Percentiles rank a stretch among this genome's conserved stretches.
phyloP scores from a whole-genome alignment of 2,797 vertebrate genomes.

The Myiotriccus ornatus region DNA sequence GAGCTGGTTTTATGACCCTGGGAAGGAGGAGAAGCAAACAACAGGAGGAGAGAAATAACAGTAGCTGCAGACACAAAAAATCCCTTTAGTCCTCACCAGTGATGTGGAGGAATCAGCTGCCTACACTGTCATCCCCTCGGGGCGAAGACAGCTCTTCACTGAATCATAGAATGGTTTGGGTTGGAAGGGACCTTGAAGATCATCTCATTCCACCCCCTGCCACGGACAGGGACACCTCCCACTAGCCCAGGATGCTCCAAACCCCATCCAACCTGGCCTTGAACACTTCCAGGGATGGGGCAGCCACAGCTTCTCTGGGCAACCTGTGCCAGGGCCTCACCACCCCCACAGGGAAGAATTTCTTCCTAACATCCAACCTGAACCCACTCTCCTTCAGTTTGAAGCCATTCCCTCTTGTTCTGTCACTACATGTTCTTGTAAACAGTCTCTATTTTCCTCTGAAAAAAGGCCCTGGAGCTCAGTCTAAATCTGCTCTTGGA shows the following conservation, averaged over 20 bases:
- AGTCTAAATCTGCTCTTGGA: background rate
- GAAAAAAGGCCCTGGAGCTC: background rate
- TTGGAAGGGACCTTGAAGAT: background rate
- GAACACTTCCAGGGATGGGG: background rate
- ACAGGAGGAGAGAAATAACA: background rate
- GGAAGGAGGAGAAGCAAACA: background rate
- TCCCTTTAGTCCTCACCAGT: background rate
- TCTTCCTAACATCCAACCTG: background rate
- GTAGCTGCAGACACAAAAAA: background rate
- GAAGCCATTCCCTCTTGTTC: background rate
- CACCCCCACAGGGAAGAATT: background rate
- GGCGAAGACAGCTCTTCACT: background rate
- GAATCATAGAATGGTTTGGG: background rate
- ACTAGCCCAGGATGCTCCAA: background rate
- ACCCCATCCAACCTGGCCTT: accelerated
- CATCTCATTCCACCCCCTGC: accelerated
- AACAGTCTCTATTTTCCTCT: background rate
- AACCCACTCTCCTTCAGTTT: background rate
- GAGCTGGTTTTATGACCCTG: background rate
- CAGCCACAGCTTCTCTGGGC: background rate
- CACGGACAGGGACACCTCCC: background rate
- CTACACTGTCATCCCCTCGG: accelerated
- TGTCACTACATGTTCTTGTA: background rate
- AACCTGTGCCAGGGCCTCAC: accelerated
- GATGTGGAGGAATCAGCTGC: background rate